Conservation (phyloP, 2,797 vertebrate genomes). For the Acipenser ruthenus region DNA sequence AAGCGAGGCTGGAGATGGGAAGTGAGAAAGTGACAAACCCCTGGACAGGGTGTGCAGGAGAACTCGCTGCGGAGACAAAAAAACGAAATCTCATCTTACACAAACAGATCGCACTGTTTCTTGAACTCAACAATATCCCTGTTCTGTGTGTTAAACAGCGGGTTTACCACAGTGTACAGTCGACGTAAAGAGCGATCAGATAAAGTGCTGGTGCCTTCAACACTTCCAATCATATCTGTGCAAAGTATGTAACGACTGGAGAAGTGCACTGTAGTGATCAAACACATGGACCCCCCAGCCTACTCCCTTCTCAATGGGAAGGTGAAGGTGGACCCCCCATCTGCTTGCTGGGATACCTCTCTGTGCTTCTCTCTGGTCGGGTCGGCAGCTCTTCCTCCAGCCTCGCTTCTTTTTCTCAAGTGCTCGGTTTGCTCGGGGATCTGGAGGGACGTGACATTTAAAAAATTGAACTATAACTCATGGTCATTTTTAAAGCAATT, state of each 20-base stretch:
- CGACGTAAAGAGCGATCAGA: no score
- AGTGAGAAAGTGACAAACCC: constrained; percentile 2
- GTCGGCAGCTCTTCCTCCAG: background rate
- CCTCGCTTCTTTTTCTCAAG: background rate
- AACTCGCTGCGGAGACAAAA: background rate
- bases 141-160: no score
- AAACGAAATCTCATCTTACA: background rate
- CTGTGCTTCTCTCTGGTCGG: background rate
- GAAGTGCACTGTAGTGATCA: background rate
- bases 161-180: no score
- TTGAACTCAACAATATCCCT: no score
- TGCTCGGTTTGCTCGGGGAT: background rate
- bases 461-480: no score
- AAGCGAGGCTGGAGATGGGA: constrained; percentile 13
- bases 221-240: no score
- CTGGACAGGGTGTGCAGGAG: background rate
- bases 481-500: no score
- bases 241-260: no score
- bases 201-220: no score
- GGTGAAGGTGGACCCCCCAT: no score
- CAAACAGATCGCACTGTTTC: background rate
- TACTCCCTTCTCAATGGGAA: background rate
- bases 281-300: background rate
- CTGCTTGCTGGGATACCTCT: background rate
- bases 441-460: no score